Evolutionary conservation across 1,140 invertebrate species (phyloP).

Genomic region (Macrotrachela quadricornifera): DNA sequence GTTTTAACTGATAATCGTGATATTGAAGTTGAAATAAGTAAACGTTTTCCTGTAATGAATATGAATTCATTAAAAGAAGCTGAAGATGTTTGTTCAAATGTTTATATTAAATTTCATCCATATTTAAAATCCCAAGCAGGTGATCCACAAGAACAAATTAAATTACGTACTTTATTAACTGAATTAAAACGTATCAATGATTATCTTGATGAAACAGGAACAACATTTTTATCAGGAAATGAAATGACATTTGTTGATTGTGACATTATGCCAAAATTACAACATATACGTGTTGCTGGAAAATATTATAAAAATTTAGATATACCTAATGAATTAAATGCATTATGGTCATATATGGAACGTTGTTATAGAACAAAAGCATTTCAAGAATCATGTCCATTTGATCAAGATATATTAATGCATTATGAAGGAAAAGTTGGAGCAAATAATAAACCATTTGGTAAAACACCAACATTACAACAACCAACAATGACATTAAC

Average conservation of each 20-base stretch:
- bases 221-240: slow-evolving; percentile 79
- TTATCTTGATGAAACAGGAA: slow-evolving; percentile 37
- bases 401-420: slow-evolving; percentile 90
- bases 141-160: neutral
- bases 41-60: neutral
- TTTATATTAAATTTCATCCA: slow-evolving; percentile 8
- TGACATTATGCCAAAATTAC: slow-evolving; percentile 87
- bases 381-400: slow-evolving; percentile 79
- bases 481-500: neutral
- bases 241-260: slow-evolving; percentile 97
- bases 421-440: slow-evolving; percentile 51
- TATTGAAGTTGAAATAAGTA: slow-evolving; percentile 6
- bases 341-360: slow-evolving; percentile 79
- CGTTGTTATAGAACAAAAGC: slow-evolving; percentile 87
- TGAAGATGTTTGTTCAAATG: slow-evolving; percentile 1
- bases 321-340: slow-evolving; percentile 55
- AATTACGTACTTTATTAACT: slow-evolving; percentile 15
- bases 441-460: neutral
- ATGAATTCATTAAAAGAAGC: slow-evolving; percentile 5
- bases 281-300: slow-evolving; percentile 91
- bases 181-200: slow-evolving; percentile 17
- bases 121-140: slow-evolving; percentile 1
- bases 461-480: slow-evolving; percentile 8
- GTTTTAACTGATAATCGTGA: slow-evolving; percentile 7
- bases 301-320: slow-evolving; percentile 66